phyloP scores from a whole-genome alignment of 2,113 vertebrate genomes.

The Panurus biarmicus region DNA sequence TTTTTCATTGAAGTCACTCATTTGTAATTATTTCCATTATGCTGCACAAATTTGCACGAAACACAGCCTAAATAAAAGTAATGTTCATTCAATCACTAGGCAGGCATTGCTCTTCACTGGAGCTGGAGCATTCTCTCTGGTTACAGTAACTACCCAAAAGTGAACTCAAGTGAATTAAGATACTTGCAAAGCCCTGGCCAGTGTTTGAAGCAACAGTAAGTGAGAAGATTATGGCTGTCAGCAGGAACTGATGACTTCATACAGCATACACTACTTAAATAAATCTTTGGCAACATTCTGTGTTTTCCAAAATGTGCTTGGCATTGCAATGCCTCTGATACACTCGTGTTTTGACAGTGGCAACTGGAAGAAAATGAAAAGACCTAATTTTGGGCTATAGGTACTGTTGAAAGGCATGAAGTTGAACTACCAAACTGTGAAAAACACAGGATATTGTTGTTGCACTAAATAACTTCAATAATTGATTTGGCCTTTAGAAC shows the following conservation, averaged over 20 bases:
- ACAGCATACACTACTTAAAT: not conserved
- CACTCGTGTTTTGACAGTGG: not conserved
- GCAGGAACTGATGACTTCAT: not conserved
- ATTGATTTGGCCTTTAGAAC: not conserved
- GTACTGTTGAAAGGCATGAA: not conserved
- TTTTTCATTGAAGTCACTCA: not conserved
- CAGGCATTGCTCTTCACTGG: not conserved
- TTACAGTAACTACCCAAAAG: not conserved
- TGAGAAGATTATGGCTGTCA: not conserved
- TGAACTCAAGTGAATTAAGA: not conserved
- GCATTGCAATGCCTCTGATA: not conserved
- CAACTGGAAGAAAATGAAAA: not conserved
- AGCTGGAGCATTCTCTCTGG: not conserved
- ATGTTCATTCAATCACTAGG: not conserved
- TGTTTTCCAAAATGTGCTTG: not conserved
- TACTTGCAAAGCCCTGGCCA: not conserved
- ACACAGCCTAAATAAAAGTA: not conserved
- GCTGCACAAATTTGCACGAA: not conserved
- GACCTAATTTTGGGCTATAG: not conserved
- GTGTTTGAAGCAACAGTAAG: not conserved
- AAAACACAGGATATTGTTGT: not conserved
- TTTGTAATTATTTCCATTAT: not conserved
- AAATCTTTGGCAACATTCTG: not conserved
- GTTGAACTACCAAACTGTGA: not conserved
- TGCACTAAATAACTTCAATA: not conserved